Evolutionary conservation across 2,888 invertebrate species (phyloP), one percentile per base, ranked within the genome.

Genomic region (Ormyrus nitidulus): DNA sequence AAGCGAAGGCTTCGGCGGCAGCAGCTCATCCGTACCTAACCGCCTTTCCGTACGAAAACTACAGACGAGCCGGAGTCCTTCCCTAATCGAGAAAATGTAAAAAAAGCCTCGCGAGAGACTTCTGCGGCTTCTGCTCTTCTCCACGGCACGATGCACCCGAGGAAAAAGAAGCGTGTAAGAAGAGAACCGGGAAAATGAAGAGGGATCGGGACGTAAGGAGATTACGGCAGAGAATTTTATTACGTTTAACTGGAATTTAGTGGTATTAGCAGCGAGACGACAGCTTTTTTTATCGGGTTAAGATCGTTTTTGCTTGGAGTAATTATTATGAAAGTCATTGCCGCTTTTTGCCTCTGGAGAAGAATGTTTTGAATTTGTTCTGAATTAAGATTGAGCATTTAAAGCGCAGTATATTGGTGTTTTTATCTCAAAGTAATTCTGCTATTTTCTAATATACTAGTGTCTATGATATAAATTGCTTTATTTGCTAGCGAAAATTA

Each of bases 181-280:
- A 34, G 34, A 34, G 34, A 65, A 19, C 7, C 7, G 19, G 56
- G 58, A 59, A 56, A 58, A 70, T 19, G n/a, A 70, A 58, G 58
- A 48, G 58, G 7, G 19, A 48, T 34, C 34, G 34, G 34, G 34
- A 34, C 46, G 34, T 44, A 48, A 69, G 64, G 48, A 48, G n/a
- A 46, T 64, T 64, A 48, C n/a, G n/a, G 49, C 13, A 9, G 51
- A 44, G 65, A 51, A 65, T 65, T 65, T 65, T 65, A 65, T 65
- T 65, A 65, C 34, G 51, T 19, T 51, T 13, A 46, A 65, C 51
- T 46, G 11, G 51, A 51, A 51, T 65, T 65, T 65, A 65, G 65
- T 51, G 65, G 65, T 46, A 46, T 64, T 51, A 65, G 46, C 49
- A 10, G 65, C 4, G 8, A n/a, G 49, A 48, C 8, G 46, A 34